Evolutionary conservation across 92 coral and sea anemone species (phyloP), one percentile per base, ranked within the genome.

Genomic region (Chrysogorgia sp.): DNA sequence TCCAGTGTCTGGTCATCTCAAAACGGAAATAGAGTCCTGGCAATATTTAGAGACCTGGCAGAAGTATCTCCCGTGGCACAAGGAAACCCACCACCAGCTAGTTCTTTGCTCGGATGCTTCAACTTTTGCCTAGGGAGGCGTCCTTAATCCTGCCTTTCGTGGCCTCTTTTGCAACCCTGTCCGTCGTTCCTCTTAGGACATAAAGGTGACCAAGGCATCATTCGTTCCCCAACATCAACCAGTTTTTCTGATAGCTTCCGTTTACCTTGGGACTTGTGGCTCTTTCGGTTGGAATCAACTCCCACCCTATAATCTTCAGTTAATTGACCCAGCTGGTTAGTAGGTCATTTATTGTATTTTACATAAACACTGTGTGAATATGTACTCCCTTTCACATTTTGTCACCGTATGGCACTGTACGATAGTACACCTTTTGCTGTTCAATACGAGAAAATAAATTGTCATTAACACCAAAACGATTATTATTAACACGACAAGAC

Each of bases 121-220:
- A 1, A 15, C 75, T 69, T 85, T 25, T 29, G 86, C 82, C 14
- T 78, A 81, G 81, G 85, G 85, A 7, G 81, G 57, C 2, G 49
- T 82, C 17, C 33, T 82, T 4, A 75, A 19, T 56, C 82, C 82
- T n/a, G n/a, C n/a, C n/a, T 77, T 15, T 88, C 71, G 85, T 85
- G 89, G 92, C 89, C 87, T 40, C 33, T 85, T 31, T 66, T 88
- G 4, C 58, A 43, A n/a, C n/a, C 50, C n/a, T 23, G 3, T 8
- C 37, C 56, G 5, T 34, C 75, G n/a, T 19, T 83, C 10, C 17
- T 26, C 5, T 60, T 85, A 12, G 86, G 66, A 1, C 32, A 76
- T 1, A 14, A 48, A 40, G 86, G 84, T 10, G 25, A 67, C 5
- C n/a, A 15, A 0, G 68, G 83, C 8, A 37, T 49, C 4, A 61